Conservation (phyloP, 2,888 invertebrate species). For the Strigamia crassipes region DNA sequence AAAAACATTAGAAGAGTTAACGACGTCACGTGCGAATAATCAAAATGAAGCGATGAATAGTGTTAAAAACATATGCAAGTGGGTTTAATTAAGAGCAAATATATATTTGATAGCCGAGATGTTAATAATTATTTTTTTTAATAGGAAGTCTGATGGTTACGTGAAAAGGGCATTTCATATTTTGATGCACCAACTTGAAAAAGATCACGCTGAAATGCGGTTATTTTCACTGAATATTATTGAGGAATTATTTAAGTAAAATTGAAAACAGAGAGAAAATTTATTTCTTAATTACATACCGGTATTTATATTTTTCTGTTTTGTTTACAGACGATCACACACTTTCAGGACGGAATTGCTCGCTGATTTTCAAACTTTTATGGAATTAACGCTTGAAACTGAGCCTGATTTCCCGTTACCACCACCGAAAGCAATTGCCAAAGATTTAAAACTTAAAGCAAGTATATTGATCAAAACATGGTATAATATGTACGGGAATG, state of each 20-base stretch:
- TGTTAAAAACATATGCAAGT: constrained; percentile 2
- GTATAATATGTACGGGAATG: constrained; percentile 61
- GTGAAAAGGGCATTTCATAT: background rate
- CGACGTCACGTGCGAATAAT: background rate
- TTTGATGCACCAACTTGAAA: constrained; percentile 31
- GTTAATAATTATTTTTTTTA: background rate
- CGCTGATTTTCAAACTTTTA: constrained; percentile 60
- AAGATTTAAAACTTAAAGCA: constrained; percentile 60
- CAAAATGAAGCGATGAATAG: background rate
- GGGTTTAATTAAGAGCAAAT: background rate
- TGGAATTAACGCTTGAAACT: constrained; percentile 62
- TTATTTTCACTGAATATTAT: background rate
- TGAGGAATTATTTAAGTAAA: constrained; percentile 44
- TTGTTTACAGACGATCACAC: constrained; percentile 60
- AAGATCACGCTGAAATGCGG: constrained; percentile 43
- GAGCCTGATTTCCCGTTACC: constrained; percentile 62
- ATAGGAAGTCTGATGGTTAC: background rate
- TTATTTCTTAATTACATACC: background rate
- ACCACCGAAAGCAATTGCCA: constrained; percentile 61
- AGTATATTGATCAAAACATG: constrained; percentile 62
- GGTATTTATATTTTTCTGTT: background rate
- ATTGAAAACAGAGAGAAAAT: background rate
- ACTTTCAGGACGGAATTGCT: constrained; percentile 61
- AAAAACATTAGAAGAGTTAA: background rate
- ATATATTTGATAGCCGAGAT: background rate